Percentiles rank a stretch among this genome's conserved stretches.
These are phyloP conservation scores for Panthera leo DNA, from an alignment of 2,113 vertebrate species.

Conservation along the genomic window DNA sequence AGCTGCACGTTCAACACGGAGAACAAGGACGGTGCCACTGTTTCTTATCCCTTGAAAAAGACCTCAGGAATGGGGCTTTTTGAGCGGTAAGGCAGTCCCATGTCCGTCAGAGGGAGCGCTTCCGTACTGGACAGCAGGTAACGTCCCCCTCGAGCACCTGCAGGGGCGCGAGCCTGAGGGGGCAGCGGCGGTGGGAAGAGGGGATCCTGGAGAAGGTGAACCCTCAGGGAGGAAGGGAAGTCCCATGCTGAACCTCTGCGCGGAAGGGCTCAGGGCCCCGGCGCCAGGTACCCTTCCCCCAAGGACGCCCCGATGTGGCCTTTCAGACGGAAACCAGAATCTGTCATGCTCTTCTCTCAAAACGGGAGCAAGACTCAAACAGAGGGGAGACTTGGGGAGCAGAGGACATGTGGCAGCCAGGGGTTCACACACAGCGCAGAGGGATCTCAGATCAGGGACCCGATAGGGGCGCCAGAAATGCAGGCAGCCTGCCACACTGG, in stretches of 20 bases:
- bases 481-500: neutral
- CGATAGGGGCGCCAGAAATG: neutral
- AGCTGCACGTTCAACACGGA: fast-evolving
- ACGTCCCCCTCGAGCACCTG: fast-evolving
- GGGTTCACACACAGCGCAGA: fast-evolving
- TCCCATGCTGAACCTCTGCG: fast-evolving
- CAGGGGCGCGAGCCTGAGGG: fast-evolving
- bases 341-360: fast-evolving
- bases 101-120: fast-evolving
- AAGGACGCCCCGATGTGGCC: fast-evolving
- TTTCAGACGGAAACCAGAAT: fast-evolving
- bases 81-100: fast-evolving
- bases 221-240: neutral
- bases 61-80: fast-evolving
- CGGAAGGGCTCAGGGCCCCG: fast-evolving
- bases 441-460: neutral
- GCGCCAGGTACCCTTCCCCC: fast-evolving
- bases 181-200: fast-evolving
- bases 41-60: fast-evolving
- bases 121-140: fast-evolving
- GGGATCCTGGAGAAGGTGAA: neutral
- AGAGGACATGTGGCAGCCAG: fast-evolving
- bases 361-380: fast-evolving
- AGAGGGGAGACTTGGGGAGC: neutral
- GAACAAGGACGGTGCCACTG: fast-evolving